These are phyloP conservation scores for Pheosia tremula DNA, from an alignment of 2,888 invertebrate species.

Conservation along the genomic window DNA sequence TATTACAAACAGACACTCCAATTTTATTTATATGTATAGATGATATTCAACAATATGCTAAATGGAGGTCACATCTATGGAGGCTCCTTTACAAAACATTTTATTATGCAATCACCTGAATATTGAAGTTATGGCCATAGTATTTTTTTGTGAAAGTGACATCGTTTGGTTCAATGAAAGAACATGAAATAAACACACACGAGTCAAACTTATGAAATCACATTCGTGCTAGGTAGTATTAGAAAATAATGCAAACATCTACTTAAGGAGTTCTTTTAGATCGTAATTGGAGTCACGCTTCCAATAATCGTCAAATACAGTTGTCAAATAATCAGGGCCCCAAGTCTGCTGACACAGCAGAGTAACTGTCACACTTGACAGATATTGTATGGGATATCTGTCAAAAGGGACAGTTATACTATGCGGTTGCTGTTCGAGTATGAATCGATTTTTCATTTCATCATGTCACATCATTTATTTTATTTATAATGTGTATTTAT, in stretches of 20 bases:
- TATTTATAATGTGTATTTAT: too few species aligned
- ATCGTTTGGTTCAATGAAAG: neutral
- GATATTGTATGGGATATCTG: too few species aligned
- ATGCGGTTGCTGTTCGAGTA: too few species aligned
- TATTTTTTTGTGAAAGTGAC: neutral
- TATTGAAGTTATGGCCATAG: neutral
- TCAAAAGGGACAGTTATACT: too few species aligned
- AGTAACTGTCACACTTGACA: too few species aligned
- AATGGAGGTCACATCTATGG: conserved; percentile 9
- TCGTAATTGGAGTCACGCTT: neutral
- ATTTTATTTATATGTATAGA: too few species aligned
- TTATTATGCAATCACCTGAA: neutral
- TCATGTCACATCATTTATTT: too few species aligned
- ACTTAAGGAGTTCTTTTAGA: neutral
- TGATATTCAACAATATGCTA: neutral
- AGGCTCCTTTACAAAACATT: conserved; percentile 1
- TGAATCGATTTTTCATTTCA: too few species aligned
- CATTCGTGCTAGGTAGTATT: too few species aligned
- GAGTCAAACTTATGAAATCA: neutral
- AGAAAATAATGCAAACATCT: too few species aligned
- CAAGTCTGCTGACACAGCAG: too few species aligned
- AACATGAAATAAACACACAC: neutral
- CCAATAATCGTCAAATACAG: conserved; percentile 15
- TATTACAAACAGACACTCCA: too few species aligned
- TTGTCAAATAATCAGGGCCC: conserved; percentile 20